phyloP scores from a whole-genome alignment of 2,797 vertebrate species.

The Acipenser ruthenus region DNA sequence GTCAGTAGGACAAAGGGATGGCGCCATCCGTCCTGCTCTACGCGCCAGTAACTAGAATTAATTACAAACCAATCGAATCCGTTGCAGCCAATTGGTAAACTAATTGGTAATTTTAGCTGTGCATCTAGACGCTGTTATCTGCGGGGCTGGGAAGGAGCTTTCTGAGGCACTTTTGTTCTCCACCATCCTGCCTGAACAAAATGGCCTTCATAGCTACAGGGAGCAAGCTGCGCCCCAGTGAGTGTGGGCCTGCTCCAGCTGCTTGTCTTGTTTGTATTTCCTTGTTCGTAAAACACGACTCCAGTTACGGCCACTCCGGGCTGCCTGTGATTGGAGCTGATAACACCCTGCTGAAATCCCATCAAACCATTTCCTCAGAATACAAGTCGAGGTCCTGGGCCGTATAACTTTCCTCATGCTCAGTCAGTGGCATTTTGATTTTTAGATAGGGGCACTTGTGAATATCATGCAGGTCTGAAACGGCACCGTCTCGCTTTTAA shows the following conservation, averaged over 20 bases:
- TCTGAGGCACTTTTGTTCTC: conserved; percentile 70
- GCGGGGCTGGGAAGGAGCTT: conserved; percentile 46
- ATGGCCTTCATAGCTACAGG: conserved; percentile 54
- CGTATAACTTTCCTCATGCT: conserved; percentile 32
- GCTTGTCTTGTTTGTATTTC: conserved; percentile 71
- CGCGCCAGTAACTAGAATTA: conserved; percentile 82
- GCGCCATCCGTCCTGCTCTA: conserved; percentile 82
- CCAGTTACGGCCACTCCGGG: conserved; percentile 57
- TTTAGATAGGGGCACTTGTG: background rate
- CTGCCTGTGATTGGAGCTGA: conserved; percentile 45
- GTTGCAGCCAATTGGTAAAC: conserved; percentile 86
- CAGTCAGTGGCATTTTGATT: conserved; percentile 31
- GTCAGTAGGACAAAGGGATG: conserved; percentile 86
- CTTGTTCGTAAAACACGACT: conserved; percentile 65
- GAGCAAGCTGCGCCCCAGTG: conserved; percentile 61
- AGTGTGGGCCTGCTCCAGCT: conserved; percentile 50
- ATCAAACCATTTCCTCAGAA: conserved; percentile 4
- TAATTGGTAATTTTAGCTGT: conserved; percentile 96
- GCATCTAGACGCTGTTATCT: conserved; percentile 66
- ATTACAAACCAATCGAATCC: conserved; percentile 89
- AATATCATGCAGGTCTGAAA: background rate
- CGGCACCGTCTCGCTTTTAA: no score
- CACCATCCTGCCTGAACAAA: conserved; percentile 58
- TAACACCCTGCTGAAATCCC: conserved; percentile 11
- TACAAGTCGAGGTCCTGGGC: conserved; percentile 32